Evolutionary conservation across 2,888 invertebrate species (phyloP), one percentile per base, ranked within the genome.

Genomic region (Cantharis nigra): DNA sequence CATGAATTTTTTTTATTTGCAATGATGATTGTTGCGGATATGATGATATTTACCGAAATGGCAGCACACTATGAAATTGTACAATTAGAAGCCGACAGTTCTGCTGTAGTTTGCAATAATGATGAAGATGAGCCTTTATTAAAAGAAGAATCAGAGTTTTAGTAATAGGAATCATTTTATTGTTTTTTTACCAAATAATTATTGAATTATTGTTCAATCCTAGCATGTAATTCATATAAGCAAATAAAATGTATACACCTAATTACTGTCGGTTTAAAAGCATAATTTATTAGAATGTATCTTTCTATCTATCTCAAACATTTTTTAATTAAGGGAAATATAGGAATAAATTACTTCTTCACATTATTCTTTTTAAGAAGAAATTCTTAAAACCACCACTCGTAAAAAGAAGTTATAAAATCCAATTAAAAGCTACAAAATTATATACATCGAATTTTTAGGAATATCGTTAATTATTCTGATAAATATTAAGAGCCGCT

Each of bases 1-100:
- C 89, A 90, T 70, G 94, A 95, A 85, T 94, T 95, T 86, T 94
- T 95, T 87, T 89, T 95, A 69, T 95, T 94, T 87, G 93, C 94
- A 2, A 89, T 89, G 3, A 88, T 94, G 71, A 92, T 95, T 88
- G 89, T 91, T 1, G 85, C 91, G 0, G 94, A 94, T 71, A 95
- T 94, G 91, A 82, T 94, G 69, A 80, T 94, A 30, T 92, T 92
- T 83, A 88, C 90, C 63, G 88, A 89, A 73, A 91, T 92, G 91
- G 89, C 90, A 2, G 88, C 89, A 26, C 89, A 89, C 70, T 92
- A 90, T 83, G 86, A 87, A 74, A 87, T 87, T 80, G 87, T 88
- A 9, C 84, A 86, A 71, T 82, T 88, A 18, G 87, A 88, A 77
- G 87, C 87, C 0, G 88, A 89, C 73, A 89, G 89, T 81, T 87